phyloP scores from a whole-genome alignment of 1,140 invertebrate species.

The Cecropterus lyciades region DNA sequence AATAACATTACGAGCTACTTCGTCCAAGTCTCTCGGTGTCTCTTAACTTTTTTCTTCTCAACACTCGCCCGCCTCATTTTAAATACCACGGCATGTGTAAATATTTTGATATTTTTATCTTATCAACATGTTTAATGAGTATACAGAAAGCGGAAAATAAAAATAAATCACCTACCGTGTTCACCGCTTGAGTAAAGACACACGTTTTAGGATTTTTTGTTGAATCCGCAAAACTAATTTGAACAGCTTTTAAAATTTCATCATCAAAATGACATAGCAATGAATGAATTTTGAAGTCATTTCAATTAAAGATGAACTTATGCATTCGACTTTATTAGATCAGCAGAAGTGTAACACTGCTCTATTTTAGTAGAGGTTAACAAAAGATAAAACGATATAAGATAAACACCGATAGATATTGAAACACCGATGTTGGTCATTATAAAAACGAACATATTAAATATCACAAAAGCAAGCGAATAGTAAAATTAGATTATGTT shows the following conservation, averaged over 20 bases:
- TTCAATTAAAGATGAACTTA: too few relatives aligned
- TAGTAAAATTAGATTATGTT: constrained; percentile 59
- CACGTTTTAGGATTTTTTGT: constrained; percentile 29
- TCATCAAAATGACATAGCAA: too few relatives aligned
- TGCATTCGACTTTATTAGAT: too few relatives aligned
- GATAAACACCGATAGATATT: not conserved
- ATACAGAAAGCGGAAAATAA: constrained; percentile 48
- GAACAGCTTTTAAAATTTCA: not conserved
- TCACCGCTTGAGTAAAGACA: constrained; percentile 37
- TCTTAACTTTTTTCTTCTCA: constrained; percentile 39
- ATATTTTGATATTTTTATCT: constrained; percentile 54
- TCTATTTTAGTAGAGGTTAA: too few relatives aligned
- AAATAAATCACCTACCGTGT: constrained; percentile 48
- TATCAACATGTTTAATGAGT: constrained; percentile 54
- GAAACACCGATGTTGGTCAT: constrained; percentile 1
- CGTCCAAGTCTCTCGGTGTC: constrained; percentile 33
- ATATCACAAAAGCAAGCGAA: constrained; percentile 42
- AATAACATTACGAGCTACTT: constrained; percentile 54
- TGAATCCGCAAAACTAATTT: not conserved
- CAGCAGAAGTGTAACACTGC: too few relatives aligned
- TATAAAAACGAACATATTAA: constrained; percentile 37
- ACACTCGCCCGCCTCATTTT: constrained; percentile 38
- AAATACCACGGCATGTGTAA: constrained; percentile 32
- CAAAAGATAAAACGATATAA: not conserved
- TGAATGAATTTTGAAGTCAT: too few relatives aligned